Evolutionary conservation across 2,797 vertebrate genomes (phyloP).

Genomic region (Acanthopagrus latus): DNA sequence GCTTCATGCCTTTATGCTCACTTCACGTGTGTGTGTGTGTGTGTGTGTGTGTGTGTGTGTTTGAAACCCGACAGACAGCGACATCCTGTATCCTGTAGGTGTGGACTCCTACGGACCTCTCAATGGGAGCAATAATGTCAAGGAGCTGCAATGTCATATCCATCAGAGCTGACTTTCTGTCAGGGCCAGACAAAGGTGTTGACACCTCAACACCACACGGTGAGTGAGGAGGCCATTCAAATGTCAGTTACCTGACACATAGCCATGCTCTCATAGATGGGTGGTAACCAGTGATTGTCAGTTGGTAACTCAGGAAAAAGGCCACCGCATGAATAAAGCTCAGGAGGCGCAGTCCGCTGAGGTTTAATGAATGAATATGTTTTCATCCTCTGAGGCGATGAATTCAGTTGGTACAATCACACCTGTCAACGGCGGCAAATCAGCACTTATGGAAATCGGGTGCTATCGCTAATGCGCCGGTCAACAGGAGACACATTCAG

Average conservation of each 20-base stretch:
- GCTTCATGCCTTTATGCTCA: constrained; percentile 66
- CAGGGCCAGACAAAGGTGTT: constrained; percentile 85
- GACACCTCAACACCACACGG: constrained; percentile 79
- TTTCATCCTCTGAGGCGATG: constrained; percentile 59
- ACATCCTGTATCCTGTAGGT: constrained; percentile 64
- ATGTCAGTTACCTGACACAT: constrained; percentile 79
- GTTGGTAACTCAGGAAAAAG: constrained; percentile 79
- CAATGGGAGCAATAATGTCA: constrained; percentile 80
- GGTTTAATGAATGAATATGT: constrained; percentile 69
- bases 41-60: constrained; percentile 28
- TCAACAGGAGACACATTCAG: constrained; percentile 48
- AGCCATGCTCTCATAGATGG: constrained; percentile 76
- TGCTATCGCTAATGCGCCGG: constrained; percentile 35
- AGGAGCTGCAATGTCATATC: constrained; percentile 85
- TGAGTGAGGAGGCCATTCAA: constrained; percentile 81
- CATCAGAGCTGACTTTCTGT: constrained; percentile 85
- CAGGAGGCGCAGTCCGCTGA: constrained; percentile 54
- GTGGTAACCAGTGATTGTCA: constrained; percentile 82
- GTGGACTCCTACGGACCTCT: constrained; percentile 65
- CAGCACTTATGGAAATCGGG: constrained; percentile 56
- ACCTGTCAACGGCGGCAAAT: constrained; percentile 75
- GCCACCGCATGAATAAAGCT: constrained; percentile 81
- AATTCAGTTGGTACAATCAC: constrained; percentile 72
- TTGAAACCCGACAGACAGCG: constrained; percentile 33
- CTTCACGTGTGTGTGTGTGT: constrained; percentile 8